Evolutionary conservation across 2,113 vertebrate genomes (phyloP).

Genomic region (Ophiodon elongatus): DNA sequence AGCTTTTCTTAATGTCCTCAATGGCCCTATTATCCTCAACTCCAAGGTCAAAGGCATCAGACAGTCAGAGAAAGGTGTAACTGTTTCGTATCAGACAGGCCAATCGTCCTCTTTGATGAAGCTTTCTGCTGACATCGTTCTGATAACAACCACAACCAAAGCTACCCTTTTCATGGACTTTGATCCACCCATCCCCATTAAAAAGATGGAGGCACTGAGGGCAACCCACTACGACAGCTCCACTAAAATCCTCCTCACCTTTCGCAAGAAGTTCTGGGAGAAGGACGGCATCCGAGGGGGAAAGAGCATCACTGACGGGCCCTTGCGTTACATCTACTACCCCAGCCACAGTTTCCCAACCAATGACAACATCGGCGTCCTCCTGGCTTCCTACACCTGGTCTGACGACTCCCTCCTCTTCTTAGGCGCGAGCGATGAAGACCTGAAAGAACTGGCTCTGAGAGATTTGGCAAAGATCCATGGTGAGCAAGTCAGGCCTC

Average conservation of each 20-base stretch:
- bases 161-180: constrained; percentile 83
- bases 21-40: constrained; percentile 58
- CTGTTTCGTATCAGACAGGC: constrained; percentile 16
- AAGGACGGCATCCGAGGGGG: constrained; percentile 64
- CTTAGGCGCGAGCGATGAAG: constrained; percentile 53
- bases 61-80: constrained; percentile 12
- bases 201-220: constrained; percentile 79
- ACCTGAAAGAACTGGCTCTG: constrained; percentile 71
- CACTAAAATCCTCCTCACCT: constrained; percentile 84
- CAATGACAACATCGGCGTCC: constrained; percentile 35
- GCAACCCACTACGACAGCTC: constrained; percentile 80
- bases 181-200: constrained; percentile 63
- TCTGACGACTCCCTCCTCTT: constrained; percentile 80
- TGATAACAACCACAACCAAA: constrained; percentile 82
- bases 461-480: constrained; percentile 83
- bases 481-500: constrained; percentile 24
- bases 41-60: constrained; percentile 54
- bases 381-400: constrained; percentile 87
- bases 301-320: constrained; percentile 80
- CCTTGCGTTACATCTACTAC: constrained; percentile 85
- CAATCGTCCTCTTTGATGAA: background rate
- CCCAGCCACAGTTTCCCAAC: constrained; percentile 82
- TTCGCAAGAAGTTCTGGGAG: constrained; percentile 84
- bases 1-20: constrained; percentile 61
- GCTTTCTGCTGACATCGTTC: constrained; percentile 56